Conservation (phyloP, 2,797 vertebrate species). For the Crocidura indochinensis region DNA sequence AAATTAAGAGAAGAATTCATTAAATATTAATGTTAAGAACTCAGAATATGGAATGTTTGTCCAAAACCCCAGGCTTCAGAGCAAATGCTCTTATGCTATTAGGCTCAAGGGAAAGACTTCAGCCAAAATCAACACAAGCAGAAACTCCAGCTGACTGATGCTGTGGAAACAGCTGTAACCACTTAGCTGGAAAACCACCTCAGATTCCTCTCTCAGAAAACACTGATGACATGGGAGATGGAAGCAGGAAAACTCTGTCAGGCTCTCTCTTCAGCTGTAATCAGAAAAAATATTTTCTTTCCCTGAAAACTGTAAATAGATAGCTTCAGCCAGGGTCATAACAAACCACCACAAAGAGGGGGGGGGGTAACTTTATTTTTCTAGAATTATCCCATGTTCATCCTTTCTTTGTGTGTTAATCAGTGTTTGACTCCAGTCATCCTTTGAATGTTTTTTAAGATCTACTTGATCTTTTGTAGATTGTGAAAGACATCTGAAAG, state of each 20-base stretch:
- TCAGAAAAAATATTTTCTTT: conserved; percentile 92
- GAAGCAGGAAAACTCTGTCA: conserved; percentile 91
- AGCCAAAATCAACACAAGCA: conserved; percentile 95
- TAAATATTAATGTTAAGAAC: conserved; percentile 92
- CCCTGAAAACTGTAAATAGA: conserved; percentile 91
- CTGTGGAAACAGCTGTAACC: conserved; percentile 97
- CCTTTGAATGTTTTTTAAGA: conserved; percentile 54
- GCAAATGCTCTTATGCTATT: conserved; percentile 91
- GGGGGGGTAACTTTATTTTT: not conserved
- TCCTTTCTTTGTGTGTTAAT: conserved; percentile 54
- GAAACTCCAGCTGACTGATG: conserved; percentile 95
- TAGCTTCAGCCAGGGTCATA: conserved; percentile 84
- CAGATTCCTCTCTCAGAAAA: conserved; percentile 94
- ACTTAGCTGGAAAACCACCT: conserved; percentile 94
- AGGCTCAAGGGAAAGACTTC: conserved; percentile 91
- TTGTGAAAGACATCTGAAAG: conserved; percentile 56
- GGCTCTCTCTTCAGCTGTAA: conserved; percentile 89
- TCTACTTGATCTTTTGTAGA: not conserved
- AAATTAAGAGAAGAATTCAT: conserved; percentile 92
- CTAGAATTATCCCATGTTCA: conserved; percentile 43
- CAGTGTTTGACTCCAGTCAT: conserved; percentile 49
- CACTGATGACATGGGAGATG: conserved; percentile 91
- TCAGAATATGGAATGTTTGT: conserved; percentile 95
- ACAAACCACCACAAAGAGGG: conserved; percentile 80
- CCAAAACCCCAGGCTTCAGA: conserved; percentile 92